Percentiles rank a stretch among this genome's conserved stretches.
Evolutionary conservation across 2,797 vertebrate species (phyloP).

Genomic region (Cuniculus paca): DNA sequence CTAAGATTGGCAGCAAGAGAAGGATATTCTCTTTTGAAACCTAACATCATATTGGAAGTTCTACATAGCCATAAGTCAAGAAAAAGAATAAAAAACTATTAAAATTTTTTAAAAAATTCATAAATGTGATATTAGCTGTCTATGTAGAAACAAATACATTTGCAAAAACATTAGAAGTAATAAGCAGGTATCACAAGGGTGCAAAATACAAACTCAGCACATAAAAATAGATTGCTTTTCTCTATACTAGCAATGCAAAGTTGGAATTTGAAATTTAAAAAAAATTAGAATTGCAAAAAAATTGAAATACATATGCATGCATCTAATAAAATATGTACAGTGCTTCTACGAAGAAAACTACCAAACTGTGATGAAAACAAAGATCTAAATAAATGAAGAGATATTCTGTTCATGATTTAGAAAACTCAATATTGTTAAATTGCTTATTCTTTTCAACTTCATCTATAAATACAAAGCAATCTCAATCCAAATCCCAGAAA

Average conservation of each 20-base stretch:
- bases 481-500: neutral
- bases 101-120: neutral
- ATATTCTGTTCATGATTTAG: neutral
- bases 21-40: neutral
- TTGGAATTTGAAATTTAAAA: neutral
- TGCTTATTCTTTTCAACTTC: neutral
- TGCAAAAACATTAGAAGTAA: neutral
- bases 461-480: neutral
- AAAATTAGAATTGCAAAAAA: neutral
- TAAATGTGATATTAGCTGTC: neutral
- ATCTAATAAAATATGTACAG: neutral
- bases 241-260: neutral
- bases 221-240: neutral
- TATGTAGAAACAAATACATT: neutral
- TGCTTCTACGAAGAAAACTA: neutral
- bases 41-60: neutral
- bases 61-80: neutral
- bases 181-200: neutral
- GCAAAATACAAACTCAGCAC: neutral
- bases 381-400: neutral
- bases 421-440: neutral
- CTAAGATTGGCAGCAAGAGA: neutral
- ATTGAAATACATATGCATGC: neutral
- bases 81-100: neutral
- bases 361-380: neutral